A percentile compares a stretch with the other conserved stretches of the same genome.
Evolutionary conservation across 2,888 invertebrate species (phyloP).

Genomic region (Salticus scenicus): DNA sequence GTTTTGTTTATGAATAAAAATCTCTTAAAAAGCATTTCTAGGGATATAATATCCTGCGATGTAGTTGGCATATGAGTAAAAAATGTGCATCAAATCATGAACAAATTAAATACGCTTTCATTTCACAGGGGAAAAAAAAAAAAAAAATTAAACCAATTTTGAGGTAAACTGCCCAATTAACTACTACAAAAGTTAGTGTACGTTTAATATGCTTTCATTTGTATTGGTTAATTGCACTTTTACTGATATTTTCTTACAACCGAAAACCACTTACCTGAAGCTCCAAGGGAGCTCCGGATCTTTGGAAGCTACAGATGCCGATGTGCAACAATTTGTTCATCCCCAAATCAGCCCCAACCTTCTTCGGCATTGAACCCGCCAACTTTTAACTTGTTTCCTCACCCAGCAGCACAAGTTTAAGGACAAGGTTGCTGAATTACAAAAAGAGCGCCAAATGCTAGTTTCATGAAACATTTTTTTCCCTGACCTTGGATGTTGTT

Average conservation of each 20-base stretch:
- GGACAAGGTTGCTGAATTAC: slow-evolving; percentile 11
- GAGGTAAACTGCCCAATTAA: neutral
- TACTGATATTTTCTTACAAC: too few species aligned
- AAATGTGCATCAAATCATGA: too few species aligned
- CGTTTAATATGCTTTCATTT: too few species aligned
- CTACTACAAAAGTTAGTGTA: neutral
- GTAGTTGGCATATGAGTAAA: too few species aligned
- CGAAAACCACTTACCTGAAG: slow-evolving; percentile 25
- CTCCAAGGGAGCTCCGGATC: slow-evolving; percentile 23
- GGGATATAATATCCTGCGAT: too few species aligned
- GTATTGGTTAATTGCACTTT: too few species aligned
- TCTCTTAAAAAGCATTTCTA: too few species aligned
- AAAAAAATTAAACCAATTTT: neutral
- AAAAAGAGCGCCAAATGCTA: slow-evolving; percentile 17
- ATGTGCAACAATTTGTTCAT: slow-evolving; percentile 12
- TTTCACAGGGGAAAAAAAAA: neutral
- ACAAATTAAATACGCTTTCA: too few species aligned
- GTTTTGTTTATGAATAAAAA: too few species aligned
- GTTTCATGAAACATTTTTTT: neutral
- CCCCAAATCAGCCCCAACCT: neutral
- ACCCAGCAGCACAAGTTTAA: slow-evolving; percentile 6
- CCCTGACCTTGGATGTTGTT: too few species aligned
- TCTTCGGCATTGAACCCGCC: slow-evolving; percentile 25
- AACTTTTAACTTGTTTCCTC: neutral
- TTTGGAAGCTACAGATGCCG: slow-evolving; percentile 9